Base-by-base conservation (phyloP, 2,797 vertebrate genomes). In the Ataeniobius toweri region DNA sequence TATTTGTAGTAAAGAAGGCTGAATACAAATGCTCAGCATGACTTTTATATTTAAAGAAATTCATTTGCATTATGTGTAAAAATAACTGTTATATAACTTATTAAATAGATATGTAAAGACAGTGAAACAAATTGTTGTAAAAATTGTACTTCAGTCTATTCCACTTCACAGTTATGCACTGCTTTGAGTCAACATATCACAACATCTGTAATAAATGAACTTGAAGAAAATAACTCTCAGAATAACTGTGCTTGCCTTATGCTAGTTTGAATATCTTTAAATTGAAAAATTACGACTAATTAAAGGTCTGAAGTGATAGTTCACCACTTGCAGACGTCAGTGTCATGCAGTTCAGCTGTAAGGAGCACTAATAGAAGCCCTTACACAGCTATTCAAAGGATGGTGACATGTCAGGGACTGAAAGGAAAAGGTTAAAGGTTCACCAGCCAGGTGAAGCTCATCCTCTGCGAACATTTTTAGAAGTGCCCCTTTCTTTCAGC, bases 231-330 rank as follows among this genome's bases (percentile, higher is more conserved):
- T 69, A 14, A 44, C 59, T 75, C 50, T 41, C 59, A 44, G 70
- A 67, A 72, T 75, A 76, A 69, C 82, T 84, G 51, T 81, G 77
- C 76, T 82, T 91, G 79, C 82, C 88, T 91, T 87, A 90, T 91
- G 76, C 78, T 82, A 86, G 88, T 91, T 88, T 89, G 79, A 85
- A 87, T 89, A 87, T 83, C 80, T 86, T 87, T 73, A 85, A 82
- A 75, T 69, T 79, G 69, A 41, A 80, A 89, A 87, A 84, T 92
- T 89, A 90, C 90, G 92, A 89, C 92, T 94, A 89, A 94, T 95
- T 94, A 94, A 87, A 85, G 81, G 90, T 86, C 83, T 87, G 84
- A 90, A 79, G 75, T 83, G 83, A 91, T 74, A 83, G 86, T 85
- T 92, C 82, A 58, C 73, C 88, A 82, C 89, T 88, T 86, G 74